Evolutionary conservation across 1,140 invertebrate genomes (phyloP), one percentile per base, ranked within the genome.

Genomic region (Zaprionus ornatus): DNA sequence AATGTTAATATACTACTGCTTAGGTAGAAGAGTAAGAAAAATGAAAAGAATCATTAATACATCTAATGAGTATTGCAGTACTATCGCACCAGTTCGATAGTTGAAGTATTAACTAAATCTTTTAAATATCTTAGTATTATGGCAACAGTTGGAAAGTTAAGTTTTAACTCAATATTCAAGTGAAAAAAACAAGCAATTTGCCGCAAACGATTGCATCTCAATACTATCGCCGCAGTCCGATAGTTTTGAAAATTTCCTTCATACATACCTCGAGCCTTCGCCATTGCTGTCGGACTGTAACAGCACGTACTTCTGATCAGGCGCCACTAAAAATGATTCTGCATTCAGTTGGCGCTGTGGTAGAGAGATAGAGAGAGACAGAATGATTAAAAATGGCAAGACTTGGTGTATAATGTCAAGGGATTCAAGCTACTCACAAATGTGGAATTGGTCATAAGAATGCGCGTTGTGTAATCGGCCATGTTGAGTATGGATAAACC

Each of bases 371-470:
- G 13, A 40, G 13, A 59, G 9, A 25, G 15, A 35, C 0, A 17
- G 5, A 40, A 19, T 32, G 27, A 29, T 1, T 29, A 9, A 3
- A 10, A 10, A 29, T 3, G 9, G 2, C 9, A 32, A 10, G 29
- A 32, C 29, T 32, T 29, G 29, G 29, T 10, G 7, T 27, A 27
- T 2, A 29, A 9, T 10, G 29, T 32, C 2, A 32, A 32, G 2
- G n/a, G 0, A 0, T 0, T 23, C 0, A 1, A 12, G 13, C 13
- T 63, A 90, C 96, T 97, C 94, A 97, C 96, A 93, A 97, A 96
- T 42, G 96, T 96, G 5, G 95, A 95, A 91, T 97, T 97, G 81
- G 96, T 96, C 94, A 97, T 95, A 40, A 97, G 94, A 57, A 95
- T 93, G 63, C 94, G 93, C 2, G 95, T 95, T 63, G 94, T 95